Conservation (phyloP, 2,113 vertebrate species). For the Ctenomys sociabilis region DNA sequence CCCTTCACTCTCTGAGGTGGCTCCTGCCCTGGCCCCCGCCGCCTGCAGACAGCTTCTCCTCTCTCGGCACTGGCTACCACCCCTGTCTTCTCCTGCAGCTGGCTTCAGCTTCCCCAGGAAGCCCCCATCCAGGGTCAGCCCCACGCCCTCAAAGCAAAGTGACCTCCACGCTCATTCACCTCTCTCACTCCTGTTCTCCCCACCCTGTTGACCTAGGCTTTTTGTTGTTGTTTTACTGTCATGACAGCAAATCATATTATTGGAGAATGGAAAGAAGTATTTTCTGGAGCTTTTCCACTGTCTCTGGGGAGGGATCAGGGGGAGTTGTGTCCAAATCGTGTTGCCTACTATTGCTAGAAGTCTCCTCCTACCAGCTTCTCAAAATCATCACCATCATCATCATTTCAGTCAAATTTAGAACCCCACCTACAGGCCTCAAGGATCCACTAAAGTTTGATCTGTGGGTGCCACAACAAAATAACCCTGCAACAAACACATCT, state of each 20-base stretch:
- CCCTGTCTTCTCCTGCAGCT: neutral
- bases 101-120: neutral
- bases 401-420: neutral
- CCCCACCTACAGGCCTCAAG: neutral
- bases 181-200: neutral
- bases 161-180: neutral
- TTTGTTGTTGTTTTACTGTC: neutral
- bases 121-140: neutral
- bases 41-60: neutral
- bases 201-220: neutral
- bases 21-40: neutral
- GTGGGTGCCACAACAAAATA: constrained; percentile 17
- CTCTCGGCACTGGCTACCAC: neutral
- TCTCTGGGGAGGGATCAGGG: neutral
- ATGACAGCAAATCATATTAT: neutral
- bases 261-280: neutral
- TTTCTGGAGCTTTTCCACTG: neutral
- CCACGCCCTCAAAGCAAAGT: neutral
- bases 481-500: neutral
- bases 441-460: neutral
- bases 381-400: neutral
- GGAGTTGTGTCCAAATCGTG: neutral
- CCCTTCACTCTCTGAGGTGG: neutral
- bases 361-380: neutral
- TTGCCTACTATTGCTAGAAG: neutral